Evolutionary conservation across 1,140 invertebrate species (phyloP).

Genomic region (Zaprionus taronus): DNA sequence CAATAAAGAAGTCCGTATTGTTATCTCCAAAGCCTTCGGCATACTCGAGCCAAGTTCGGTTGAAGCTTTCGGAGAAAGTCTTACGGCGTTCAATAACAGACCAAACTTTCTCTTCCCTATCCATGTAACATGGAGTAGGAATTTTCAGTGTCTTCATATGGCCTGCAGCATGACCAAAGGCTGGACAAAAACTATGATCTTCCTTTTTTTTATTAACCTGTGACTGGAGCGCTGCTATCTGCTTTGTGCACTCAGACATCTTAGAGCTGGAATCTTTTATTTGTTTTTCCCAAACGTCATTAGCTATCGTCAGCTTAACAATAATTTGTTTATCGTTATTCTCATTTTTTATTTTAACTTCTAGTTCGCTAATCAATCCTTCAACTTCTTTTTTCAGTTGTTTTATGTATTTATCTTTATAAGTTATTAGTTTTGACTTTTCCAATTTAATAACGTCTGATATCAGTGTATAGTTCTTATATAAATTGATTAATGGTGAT

Average conservation of each 20-base stretch:
- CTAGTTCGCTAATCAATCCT: neutral
- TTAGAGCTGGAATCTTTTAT: neutral
- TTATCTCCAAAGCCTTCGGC: conserved; percentile 6
- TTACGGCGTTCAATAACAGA: conserved; percentile 20
- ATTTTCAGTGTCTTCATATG: neutral
- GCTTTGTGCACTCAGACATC: neutral
- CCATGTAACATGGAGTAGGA: conserved; percentile 5
- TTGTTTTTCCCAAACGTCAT: neutral
- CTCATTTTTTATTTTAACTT: neutral
- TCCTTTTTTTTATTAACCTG: neutral
- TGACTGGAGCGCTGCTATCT: neutral
- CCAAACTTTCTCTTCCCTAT: neutral
- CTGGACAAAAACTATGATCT: neutral
- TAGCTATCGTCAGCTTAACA: neutral
- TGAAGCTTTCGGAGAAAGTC: neutral
- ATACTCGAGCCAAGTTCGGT: conserved; percentile 12
- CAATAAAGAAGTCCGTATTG: conserved; percentile 14
- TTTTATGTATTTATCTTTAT: neutral
- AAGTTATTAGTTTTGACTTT: neutral
- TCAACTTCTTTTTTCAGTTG: neutral
- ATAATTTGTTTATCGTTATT: neutral
- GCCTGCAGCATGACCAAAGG: neutral
- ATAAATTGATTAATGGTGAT: too few relatives aligned
- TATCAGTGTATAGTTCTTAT: too few relatives aligned
- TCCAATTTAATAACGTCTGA: neutral